These are phyloP conservation scores for Coreius guichenoti DNA, from an alignment of 2,797 vertebrate species.

Conservation along the genomic window DNA sequence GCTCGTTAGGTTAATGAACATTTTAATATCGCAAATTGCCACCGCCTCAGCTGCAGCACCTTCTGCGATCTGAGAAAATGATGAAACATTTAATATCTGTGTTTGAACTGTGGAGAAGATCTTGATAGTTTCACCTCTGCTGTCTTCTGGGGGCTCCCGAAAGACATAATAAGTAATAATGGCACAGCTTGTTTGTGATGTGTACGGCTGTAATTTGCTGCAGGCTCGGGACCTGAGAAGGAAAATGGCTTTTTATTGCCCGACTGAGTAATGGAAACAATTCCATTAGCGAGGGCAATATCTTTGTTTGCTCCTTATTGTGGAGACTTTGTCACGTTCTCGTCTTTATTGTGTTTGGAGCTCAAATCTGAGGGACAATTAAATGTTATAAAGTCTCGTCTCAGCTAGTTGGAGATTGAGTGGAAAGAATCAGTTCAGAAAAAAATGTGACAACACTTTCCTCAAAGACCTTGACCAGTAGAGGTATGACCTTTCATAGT, in stretches of 20 bases:
- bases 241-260: slow-evolving; percentile 56
- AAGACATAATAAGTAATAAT: slow-evolving; percentile 45
- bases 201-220: slow-evolving; percentile 47
- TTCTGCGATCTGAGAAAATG: slow-evolving; percentile 36
- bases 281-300: slow-evolving; percentile 55
- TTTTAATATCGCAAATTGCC: slow-evolving; percentile 56
- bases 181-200: slow-evolving; percentile 34
- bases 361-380: slow-evolving; percentile 56
- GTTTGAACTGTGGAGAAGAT: slow-evolving; percentile 28
- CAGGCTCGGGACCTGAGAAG: slow-evolving; percentile 41
- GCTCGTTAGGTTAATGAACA: slow-evolving; percentile 57
- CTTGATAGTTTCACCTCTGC: slow-evolving; percentile 48
- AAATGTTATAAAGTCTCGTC: slow-evolving; percentile 56
- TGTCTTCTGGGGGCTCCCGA: slow-evolving; percentile 25
- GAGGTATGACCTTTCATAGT: background rate
- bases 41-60: slow-evolving; percentile 12
- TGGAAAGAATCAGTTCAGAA: slow-evolving; percentile 27
- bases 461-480: slow-evolving; percentile 32
- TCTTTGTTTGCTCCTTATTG: slow-evolving; percentile 56
- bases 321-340: slow-evolving; percentile 53
- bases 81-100: slow-evolving; percentile 40
- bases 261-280: slow-evolving; percentile 62
- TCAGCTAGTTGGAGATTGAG: slow-evolving; percentile 42
- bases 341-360: slow-evolving; percentile 60
- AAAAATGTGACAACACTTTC: slow-evolving; percentile 43